phyloP scores from a whole-genome alignment of 2,797 vertebrate species.

The Podarcis lilfordi region DNA sequence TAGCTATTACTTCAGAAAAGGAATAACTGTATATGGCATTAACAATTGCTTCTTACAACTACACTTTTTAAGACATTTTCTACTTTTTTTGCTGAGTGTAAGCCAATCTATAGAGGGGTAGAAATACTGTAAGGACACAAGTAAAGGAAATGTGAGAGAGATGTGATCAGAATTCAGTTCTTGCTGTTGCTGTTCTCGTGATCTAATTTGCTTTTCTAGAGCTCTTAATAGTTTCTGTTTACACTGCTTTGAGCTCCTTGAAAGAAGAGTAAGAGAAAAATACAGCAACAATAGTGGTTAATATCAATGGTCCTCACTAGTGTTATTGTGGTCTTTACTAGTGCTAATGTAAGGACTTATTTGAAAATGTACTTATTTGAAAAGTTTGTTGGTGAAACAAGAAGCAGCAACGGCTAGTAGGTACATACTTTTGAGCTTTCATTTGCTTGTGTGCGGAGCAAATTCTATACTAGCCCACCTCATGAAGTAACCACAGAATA shows the following conservation, averaged over 20 bases:
- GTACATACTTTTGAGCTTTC: not conserved
- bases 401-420: not conserved
- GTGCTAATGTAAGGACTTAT: not conserved
- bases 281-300: not conserved
- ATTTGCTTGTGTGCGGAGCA: not conserved
- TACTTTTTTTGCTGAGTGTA: constrained; percentile 27
- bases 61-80: constrained; percentile 38
- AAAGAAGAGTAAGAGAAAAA: not conserved
- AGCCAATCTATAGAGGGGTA: constrained; percentile 29
- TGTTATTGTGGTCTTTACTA: no score
- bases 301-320: not conserved
- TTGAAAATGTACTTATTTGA: not conserved
- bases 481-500: no score
- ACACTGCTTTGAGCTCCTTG: not conserved
- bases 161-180: no score
- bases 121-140: not conserved
- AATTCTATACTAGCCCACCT: not conserved
- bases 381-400: not conserved
- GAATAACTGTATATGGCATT: constrained; percentile 31
- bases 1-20: constrained; percentile 33
- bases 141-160: not conserved
- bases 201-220: no score
- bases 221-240: not conserved
- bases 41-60: constrained; percentile 42
- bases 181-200: no score